Conservation (phyloP, 2,113 vertebrate genomes). For the Donacobius atricapilla region DNA sequence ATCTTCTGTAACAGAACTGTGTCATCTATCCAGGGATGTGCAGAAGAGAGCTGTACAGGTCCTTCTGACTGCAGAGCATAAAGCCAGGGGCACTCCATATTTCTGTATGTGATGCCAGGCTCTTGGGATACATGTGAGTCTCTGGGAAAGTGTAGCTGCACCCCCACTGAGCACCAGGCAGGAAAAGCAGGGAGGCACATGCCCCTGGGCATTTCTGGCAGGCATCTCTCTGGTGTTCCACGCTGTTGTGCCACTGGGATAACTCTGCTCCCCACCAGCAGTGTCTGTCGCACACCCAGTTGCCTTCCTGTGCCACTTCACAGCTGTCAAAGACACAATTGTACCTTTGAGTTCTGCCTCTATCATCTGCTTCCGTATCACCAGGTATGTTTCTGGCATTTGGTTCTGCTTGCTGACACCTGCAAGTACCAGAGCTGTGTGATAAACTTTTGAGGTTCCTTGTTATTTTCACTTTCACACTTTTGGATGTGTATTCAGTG, state of each 20-base stretch:
- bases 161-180: not conserved
- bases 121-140: not conserved
- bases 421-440: not conserved
- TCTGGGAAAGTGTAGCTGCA: not conserved
- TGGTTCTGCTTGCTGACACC: not conserved
- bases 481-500: not conserved
- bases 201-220: not conserved
- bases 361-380: not conserved
- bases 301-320: not conserved
- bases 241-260: not conserved
- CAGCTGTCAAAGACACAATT: not conserved
- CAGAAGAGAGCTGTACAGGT: not conserved
- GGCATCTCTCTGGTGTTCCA: rapidly evolving
- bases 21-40: not conserved
- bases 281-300: not conserved
- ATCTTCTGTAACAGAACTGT: not conserved
- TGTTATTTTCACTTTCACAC: not conserved
- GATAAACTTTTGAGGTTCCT: not conserved
- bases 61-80: not conserved
- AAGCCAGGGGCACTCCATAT: not conserved
- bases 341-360: not conserved
- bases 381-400: not conserved
- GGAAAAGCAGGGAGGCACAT: not conserved
- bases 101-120: not conserved
- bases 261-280: not conserved